Percentiles rank a stretch among this genome's conserved stretches.
These are phyloP conservation scores for Gobiocypris rarus DNA, from an alignment of 2,113 vertebrate species.

Conservation along the genomic window DNA sequence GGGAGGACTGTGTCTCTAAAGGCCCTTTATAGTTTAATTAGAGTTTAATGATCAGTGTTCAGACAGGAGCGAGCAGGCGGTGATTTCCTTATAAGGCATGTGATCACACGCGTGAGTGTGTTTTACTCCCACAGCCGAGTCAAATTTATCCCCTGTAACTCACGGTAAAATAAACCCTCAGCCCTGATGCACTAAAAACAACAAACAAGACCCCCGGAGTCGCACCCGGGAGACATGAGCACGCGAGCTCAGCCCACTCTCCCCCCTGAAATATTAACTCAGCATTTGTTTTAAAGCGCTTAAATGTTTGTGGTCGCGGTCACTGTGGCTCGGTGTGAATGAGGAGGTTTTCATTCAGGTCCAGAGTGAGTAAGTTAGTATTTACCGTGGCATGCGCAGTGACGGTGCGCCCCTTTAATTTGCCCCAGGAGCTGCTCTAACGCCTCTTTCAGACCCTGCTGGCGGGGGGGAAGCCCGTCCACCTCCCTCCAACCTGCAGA, in stretches of 20 bases:
- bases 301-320: conserved; percentile 21
- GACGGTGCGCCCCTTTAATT: conserved; percentile 85
- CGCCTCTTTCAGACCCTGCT: conserved; percentile 81
- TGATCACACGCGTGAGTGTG: conserved; percentile 2
- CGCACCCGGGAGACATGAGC: background rate
- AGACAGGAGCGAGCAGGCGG: conserved; percentile 63
- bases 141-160: conserved; percentile 39
- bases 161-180: conserved; percentile 39
- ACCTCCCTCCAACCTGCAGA: conserved; percentile 85
- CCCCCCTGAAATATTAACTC: conserved; percentile 29
- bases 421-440: conserved; percentile 85
- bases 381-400: conserved; percentile 87
- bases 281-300: conserved; percentile 18
- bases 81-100: conserved; percentile 53
- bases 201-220: conserved; percentile 33
- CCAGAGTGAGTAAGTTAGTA: background rate
- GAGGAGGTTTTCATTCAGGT: conserved; percentile 30
- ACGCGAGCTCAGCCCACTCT: background rate
- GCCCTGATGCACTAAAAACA: conserved; percentile 22
- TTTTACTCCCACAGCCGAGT: conserved; percentile 3
- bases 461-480: conserved; percentile 77
- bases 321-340: conserved; percentile 13
- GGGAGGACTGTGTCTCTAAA: background rate
- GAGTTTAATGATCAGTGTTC: conserved; percentile 81
- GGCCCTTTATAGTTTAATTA: conserved; percentile 45